Conservation (phyloP, 2,113 vertebrate genomes). For the Stigmatopora argus region DNA sequence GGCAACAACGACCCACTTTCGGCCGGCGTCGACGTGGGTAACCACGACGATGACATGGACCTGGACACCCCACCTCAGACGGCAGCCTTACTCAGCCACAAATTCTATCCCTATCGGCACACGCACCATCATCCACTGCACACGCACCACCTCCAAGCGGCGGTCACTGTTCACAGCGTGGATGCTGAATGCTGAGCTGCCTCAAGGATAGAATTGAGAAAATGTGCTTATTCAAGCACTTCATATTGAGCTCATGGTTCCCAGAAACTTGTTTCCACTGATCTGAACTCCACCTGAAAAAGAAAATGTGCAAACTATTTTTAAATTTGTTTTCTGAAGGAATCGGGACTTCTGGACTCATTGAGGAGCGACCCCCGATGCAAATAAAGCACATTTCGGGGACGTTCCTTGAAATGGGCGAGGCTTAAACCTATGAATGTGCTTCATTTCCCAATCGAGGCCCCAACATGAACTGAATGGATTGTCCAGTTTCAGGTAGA, state of each 20-base stretch:
- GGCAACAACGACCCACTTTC: conserved; percentile 91
- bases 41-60: conserved; percentile 93
- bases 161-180: conserved; percentile 93
- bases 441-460: conserved; percentile 10
- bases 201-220: neutral
- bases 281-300: conserved; percentile 8
- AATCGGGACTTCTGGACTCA: conserved; percentile 19
- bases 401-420: conserved; percentile 19
- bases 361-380: conserved; percentile 15
- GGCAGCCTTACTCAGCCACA: conserved; percentile 91
- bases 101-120: conserved; percentile 87
- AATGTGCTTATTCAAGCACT: conserved; percentile 8
- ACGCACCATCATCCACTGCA: conserved; percentile 81
- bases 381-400: conserved; percentile 11
- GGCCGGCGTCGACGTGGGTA: conserved; percentile 86
- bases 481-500: too few relatives aligned
- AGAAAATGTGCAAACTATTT: conserved; percentile 7
- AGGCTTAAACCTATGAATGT: conserved; percentile 19
- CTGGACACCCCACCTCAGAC: conserved; percentile 93
- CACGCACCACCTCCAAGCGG: conserved; percentile 89
- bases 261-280: neutral
- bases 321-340: conserved; percentile 28
- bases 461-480: neutral
- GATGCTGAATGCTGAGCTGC: conserved; percentile 87
- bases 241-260: neutral